Percentiles rank a stretch among this genome's conserved stretches.
These are phyloP conservation scores for Drosophila anomalata DNA, from an alignment of 2,888 invertebrate genomes.

Conservation along the genomic window DNA sequence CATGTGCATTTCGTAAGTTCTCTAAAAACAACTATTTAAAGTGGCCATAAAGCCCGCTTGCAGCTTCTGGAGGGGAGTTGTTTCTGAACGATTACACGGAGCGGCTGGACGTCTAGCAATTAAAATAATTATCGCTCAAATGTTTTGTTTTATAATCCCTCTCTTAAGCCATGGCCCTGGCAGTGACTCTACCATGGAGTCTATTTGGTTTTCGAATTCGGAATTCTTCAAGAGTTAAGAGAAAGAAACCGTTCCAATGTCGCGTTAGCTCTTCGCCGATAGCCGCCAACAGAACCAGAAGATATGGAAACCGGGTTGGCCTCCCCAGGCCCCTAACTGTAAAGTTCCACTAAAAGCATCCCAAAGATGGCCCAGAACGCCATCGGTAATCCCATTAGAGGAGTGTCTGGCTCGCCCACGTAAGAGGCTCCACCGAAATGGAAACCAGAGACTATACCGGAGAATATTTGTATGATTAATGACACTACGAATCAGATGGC, in stretches of 20 bases:
- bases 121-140: not conserved
- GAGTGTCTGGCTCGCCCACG: slow-evolving; percentile 12
- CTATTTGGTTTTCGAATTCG: too few species aligned
- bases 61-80: not conserved
- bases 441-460: not conserved
- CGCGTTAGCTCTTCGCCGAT: not conserved
- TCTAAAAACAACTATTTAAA: not conserved
- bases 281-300: not conserved
- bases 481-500: slow-evolving; percentile 10
- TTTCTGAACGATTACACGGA: not conserved
- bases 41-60: not conserved
- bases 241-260: slow-evolving; percentile 1
- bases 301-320: not conserved
- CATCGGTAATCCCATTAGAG: slow-evolving; percentile 20
- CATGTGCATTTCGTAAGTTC: slow-evolving; percentile 1
- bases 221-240: not conserved
- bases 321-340: not conserved
- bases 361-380: slow-evolving; percentile 1
- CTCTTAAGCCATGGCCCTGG: not conserved
- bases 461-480: slow-evolving; percentile 13
- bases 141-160: not conserved
- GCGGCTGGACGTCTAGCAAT: not conserved
- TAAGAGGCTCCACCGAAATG: slow-evolving; percentile 1
- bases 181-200: too few species aligned
- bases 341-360: not conserved